phyloP scores from a whole-genome alignment of 2,113 vertebrate species.

The Indri indri region DNA sequence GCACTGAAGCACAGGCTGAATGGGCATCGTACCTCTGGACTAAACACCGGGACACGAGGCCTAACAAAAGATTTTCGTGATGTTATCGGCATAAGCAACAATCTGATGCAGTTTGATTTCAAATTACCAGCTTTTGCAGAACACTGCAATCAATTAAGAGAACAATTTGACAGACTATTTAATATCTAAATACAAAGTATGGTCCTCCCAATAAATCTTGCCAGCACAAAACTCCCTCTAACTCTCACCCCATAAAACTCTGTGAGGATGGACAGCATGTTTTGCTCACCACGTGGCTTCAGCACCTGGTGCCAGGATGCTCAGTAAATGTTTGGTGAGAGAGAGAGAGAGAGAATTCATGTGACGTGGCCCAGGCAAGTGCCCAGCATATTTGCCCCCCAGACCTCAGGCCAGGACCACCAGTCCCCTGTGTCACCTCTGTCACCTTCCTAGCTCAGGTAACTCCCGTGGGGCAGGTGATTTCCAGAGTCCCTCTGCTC shows the following conservation, averaged over 20 bases:
- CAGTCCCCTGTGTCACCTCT: too few species aligned
- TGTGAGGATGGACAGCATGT: background rate
- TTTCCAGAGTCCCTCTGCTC: background rate
- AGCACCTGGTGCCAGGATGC: background rate
- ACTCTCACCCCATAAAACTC: background rate
- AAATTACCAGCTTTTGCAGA: slow-evolving; percentile 2
- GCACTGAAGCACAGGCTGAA: background rate
- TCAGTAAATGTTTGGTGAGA: background rate
- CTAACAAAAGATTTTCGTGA: background rate
- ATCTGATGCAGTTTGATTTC: slow-evolving; percentile 3
- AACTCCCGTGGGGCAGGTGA: background rate
- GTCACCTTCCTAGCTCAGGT: background rate
- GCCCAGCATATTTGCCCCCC: background rate
- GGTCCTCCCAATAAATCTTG: background rate
- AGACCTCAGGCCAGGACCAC: background rate
- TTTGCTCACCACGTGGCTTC: background rate
- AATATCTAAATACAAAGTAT: background rate
- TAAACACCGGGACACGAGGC: background rate
- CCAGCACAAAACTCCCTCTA: background rate
- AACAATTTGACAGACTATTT: background rate
- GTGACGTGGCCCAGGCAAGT: background rate
- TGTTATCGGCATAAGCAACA: background rate
- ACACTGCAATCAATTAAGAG: background rate
- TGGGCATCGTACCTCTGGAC: background rate
- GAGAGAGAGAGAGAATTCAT: background rate